Evolutionary conservation across 1,140 invertebrate genomes (phyloP), one percentile per base, ranked within the genome.

Genomic region (Oncopeltus fasciatus): DNA sequence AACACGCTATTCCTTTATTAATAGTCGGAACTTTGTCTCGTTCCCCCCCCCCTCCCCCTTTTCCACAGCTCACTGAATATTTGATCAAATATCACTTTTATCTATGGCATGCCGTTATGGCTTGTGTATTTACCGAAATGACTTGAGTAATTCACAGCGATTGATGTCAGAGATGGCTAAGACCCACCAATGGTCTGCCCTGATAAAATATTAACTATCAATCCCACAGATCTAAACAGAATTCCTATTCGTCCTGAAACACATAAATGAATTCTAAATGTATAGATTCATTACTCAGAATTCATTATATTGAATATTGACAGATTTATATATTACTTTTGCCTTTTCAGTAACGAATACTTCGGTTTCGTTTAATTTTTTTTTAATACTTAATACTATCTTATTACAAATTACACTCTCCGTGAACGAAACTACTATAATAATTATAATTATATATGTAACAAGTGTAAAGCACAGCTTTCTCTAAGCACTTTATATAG

Each of bases 61-160:
- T 18, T 2, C 1, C 2, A 9, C 18, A 53, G 20, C 12, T 0
- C 49, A 18, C 21, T 53, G 49, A 53, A 53, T 53, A 27, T 2
- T 53, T 53, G 49, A 53, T 53, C 49, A 53, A 53, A 53, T 53
- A 53, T 53, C 49, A 53, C 49, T 53, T 53, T 53, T 53, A 53
- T 53, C 49, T 38, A 2, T 53, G 24, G 1, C 21, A 26, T 53
- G 21, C 24, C 18, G 49, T 2, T 38, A 38, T 38, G 9, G 18
- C 1, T 14, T 26, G 21, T 53, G 1, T 53, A 53, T 53, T 53
- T 53, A 53, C 49, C 21, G 18, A 53, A 53, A 53, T 53, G 49
- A 53, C 49, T 24, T 53, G 49, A 53, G 49, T 53, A 53, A 53
- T 53, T 53, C 24, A 53, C 20, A 26, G 20, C 49, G 49, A 53